phyloP scores from a whole-genome alignment of 1,140 invertebrate species.

The Anastatus disparis region DNA sequence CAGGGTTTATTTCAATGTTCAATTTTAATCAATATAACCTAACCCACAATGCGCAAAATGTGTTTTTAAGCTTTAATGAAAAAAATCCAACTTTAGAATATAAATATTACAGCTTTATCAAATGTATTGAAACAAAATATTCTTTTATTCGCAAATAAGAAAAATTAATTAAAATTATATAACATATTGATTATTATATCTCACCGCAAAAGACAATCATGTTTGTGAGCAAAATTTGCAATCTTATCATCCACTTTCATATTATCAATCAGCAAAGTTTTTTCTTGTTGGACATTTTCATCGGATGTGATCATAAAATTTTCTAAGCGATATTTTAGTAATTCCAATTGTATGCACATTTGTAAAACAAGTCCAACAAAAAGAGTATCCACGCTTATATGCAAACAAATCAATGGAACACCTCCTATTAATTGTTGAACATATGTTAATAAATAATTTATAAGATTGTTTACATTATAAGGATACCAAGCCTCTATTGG shows the following conservation, averaged over 20 bases:
- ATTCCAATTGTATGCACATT: constrained; percentile 2
- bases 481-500: constrained; percentile 16
- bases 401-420: background rate
- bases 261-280: background rate
- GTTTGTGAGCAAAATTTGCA: background rate
- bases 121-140: too few relatives aligned
- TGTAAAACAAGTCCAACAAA: background rate
- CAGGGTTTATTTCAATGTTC: too few relatives aligned
- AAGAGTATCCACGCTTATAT: background rate
- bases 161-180: too few relatives aligned
- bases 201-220: constrained; percentile 1
- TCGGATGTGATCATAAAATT: background rate
- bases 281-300: background rate
- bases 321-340: constrained; percentile 7
- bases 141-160: too few relatives aligned
- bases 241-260: background rate
- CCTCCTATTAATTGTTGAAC: constrained; percentile 12
- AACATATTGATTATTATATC: background rate
- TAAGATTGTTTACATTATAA: background rate
- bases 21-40: too few relatives aligned
- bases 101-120: too few relatives aligned
- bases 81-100: too few relatives aligned
- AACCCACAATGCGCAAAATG: too few relatives aligned
- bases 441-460: constrained; percentile 1
- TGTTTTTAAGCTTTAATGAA: too few relatives aligned